A percentile compares a stretch with the other conserved stretches of the same genome.
Conservation (phyloP, 2,113 vertebrate genomes). For the Trichomycterus rosablanca region DNA sequence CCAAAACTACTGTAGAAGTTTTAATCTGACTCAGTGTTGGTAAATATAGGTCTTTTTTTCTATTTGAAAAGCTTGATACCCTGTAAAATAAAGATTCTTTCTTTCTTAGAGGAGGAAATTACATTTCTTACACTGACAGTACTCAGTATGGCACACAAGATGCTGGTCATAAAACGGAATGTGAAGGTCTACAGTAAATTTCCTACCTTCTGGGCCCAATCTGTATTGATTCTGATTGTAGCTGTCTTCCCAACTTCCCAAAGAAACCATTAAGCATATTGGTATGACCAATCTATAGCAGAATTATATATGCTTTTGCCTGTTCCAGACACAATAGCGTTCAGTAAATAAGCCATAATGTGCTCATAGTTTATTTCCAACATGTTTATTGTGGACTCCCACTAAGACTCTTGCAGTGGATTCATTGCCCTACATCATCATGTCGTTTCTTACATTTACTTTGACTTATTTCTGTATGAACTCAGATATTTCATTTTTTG, state of each 20-base stretch:
- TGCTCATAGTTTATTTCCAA: constrained; percentile 41
- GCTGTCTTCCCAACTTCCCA: constrained; percentile 50
- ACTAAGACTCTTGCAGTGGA: too few relatives aligned
- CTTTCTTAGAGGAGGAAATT: constrained; percentile 46
- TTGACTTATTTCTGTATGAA: too few relatives aligned
- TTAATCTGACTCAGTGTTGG: not conserved
- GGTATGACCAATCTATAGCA: constrained; percentile 50
- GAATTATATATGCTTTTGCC: too few relatives aligned
- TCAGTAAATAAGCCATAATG: constrained; percentile 51
- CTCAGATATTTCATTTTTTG: too few relatives aligned
- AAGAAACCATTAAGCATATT: constrained; percentile 53
- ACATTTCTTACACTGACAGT: constrained; percentile 57
- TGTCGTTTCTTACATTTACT: too few relatives aligned
- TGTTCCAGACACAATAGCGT: constrained; percentile 43
- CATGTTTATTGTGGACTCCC: too few relatives aligned
- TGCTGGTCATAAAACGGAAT: constrained; percentile 10
- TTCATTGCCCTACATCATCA: too few relatives aligned
- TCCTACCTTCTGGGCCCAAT: not conserved
- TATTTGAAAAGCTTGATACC: constrained; percentile 15
- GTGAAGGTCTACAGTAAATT: constrained; percentile 46
- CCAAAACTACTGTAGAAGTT: too few relatives aligned
- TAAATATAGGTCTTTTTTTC: constrained; percentile 20
- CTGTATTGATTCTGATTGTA: too few relatives aligned
- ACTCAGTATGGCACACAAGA: constrained; percentile 36
- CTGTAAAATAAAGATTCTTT: constrained; percentile 18